Evolutionary conservation across 2,113 vertebrate genomes (phyloP).

Genomic region (Aptenodytes forsteri): DNA sequence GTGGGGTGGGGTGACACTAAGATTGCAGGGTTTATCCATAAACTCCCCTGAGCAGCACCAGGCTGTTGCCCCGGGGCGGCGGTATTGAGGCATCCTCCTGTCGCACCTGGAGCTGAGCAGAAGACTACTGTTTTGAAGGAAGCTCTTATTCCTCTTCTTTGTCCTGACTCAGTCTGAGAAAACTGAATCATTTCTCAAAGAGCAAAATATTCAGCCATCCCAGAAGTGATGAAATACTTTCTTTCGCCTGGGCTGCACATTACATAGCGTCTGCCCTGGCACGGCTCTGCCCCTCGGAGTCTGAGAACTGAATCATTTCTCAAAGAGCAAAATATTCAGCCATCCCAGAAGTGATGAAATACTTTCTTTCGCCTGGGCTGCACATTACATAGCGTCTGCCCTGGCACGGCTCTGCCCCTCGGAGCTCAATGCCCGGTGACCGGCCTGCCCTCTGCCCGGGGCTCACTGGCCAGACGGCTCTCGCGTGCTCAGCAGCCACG

Average conservation of each 20-base stretch:
- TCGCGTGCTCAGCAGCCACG: not conserved
- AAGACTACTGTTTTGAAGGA: not conserved
- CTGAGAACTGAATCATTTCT: not conserved
- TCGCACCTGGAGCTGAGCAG: not conserved
- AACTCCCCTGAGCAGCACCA: accelerated
- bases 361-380: not conserved
- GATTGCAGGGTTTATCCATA: not conserved
- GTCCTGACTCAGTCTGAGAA: not conserved
- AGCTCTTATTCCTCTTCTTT: not conserved
- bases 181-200: not conserved
- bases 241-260: accelerated
- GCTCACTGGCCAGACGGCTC: accelerated
- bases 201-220: not conserved
- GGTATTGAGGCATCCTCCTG: not conserved
- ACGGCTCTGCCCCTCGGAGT: not conserved
- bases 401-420: accelerated
- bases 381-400: accelerated
- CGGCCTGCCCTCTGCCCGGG: accelerated
- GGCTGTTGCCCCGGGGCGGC: accelerated
- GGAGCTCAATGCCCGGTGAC: accelerated
- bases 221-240: not conserved
- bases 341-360: not conserved
- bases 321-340: not conserved
- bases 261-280: not conserved
- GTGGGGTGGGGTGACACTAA: not conserved